phyloP scores from a whole-genome alignment of 2,888 invertebrate genomes.

The Glyphotaelius pellucidus region DNA sequence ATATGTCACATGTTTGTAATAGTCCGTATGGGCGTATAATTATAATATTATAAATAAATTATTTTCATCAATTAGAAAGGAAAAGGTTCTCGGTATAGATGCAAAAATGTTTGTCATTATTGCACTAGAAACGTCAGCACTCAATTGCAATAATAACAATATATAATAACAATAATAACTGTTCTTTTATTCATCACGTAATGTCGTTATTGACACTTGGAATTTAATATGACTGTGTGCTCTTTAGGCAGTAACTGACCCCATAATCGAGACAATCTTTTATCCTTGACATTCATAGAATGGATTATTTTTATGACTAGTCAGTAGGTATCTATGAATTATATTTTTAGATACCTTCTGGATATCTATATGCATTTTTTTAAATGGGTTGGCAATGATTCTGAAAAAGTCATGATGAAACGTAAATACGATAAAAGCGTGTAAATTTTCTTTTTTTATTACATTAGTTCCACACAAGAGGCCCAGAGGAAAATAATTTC shows the following conservation, averaged over 20 bases:
- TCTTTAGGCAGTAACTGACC: background rate
- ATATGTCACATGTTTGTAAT: no score
- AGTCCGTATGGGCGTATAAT: no score
- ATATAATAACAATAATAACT: background rate
- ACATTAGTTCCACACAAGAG: no score
- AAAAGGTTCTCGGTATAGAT: background rate
- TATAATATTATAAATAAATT: background rate
- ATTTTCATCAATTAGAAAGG: conserved; percentile 2
- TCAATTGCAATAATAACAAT: background rate
- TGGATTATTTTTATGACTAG: background rate
- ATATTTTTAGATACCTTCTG: no score
- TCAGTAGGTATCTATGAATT: background rate
- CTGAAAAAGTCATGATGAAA: background rate
- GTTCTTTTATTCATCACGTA: background rate
- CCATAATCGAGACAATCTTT: background rate
- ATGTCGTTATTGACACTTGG: background rate
- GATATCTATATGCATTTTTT: no score
- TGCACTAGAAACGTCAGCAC: background rate
- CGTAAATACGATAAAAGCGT: background rate
- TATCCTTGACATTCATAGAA: background rate
- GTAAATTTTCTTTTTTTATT: no score
- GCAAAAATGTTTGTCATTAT: background rate
- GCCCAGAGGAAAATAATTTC: no score
- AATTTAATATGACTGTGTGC: background rate
- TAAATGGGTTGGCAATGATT: background rate